Evolutionary conservation across 2,797 vertebrate species (phyloP).

Genomic region (Arremon aurantiirostris): DNA sequence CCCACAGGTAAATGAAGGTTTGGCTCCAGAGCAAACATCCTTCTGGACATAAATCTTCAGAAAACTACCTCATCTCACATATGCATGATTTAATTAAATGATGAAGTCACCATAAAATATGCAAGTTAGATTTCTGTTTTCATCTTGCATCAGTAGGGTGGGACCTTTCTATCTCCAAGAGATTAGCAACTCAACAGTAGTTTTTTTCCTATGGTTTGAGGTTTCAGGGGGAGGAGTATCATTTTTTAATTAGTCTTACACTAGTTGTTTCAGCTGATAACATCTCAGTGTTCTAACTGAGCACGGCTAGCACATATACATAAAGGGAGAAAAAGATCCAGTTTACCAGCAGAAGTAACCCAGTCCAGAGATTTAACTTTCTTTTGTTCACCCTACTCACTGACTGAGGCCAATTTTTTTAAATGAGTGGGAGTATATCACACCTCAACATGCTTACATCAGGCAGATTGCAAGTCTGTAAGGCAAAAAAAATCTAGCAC

Average conservation of each 20-base stretch:
- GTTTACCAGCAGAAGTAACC: neutral
- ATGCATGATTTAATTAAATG: slow-evolving; percentile 40
- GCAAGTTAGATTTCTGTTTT: slow-evolving; percentile 37
- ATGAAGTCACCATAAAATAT: slow-evolving; percentile 14
- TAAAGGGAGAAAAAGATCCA: neutral
- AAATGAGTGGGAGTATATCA: neutral
- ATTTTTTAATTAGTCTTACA: neutral
- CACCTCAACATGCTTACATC: neutral
- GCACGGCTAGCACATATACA: neutral
- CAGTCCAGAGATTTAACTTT: neutral
- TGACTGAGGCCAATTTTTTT: neutral
- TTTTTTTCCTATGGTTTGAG: slow-evolving; percentile 23
- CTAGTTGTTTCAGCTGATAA: slow-evolving; percentile 6
- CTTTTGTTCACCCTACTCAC: neutral
- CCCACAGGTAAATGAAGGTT: slow-evolving; percentile 82
- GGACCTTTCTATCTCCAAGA: slow-evolving; percentile 16
- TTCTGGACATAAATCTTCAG: neutral
- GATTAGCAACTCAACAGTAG: slow-evolving; percentile 26
- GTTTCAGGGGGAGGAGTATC: neutral
- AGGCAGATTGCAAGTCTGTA: neutral
- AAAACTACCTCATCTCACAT: slow-evolving; percentile 9
- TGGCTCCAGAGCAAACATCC: slow-evolving; percentile 25
- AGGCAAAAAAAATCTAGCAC: neutral
- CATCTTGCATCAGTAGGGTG: slow-evolving; percentile 57
- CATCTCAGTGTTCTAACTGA: neutral